A percentile compares a stretch with the other conserved stretches of the same genome.
Evolutionary conservation across 2,113 vertebrate genomes (phyloP).

Genomic region (Triplophysa tibetana): DNA sequence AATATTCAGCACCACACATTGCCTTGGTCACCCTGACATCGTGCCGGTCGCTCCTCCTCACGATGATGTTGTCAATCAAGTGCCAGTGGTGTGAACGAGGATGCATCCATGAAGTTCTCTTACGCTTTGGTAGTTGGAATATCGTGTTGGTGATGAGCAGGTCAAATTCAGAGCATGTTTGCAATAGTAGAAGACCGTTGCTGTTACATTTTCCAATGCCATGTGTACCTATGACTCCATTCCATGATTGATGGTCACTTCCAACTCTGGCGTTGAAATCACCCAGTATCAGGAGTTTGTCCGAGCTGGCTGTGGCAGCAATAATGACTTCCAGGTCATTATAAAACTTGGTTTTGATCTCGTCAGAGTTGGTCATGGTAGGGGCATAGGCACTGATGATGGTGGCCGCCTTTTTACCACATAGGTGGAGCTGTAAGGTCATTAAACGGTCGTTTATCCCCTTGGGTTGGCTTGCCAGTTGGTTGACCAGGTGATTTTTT

Average conservation of each 20-base stretch:
- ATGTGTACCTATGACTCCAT: slow-evolving; percentile 19
- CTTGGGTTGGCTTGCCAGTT: slow-evolving; percentile 4
- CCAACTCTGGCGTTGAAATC: slow-evolving; percentile 20
- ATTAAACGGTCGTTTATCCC: background rate
- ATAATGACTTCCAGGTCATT: background rate
- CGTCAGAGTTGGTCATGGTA: slow-evolving; percentile 13
- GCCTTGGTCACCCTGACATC: slow-evolving; percentile 39
- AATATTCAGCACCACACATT: slow-evolving; percentile 15
- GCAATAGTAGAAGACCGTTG: slow-evolving; percentile 17
- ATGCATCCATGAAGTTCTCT: slow-evolving; percentile 40
- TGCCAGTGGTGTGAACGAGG: slow-evolving; percentile 39
- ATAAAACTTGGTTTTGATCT: slow-evolving; percentile 18
- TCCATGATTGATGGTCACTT: background rate
- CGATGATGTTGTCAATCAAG: slow-evolving; percentile 47
- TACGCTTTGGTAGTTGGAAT: slow-evolving; percentile 18
- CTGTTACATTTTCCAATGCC: slow-evolving; percentile 24
- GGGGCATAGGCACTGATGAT: slow-evolving; percentile 27
- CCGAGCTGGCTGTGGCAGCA: background rate
- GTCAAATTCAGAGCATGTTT: slow-evolving; percentile 9
- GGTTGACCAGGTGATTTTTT: background rate
- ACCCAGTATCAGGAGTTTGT: slow-evolving; percentile 5
- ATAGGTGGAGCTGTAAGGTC: slow-evolving; percentile 10
- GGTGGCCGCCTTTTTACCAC: background rate
- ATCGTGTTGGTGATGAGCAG: slow-evolving; percentile 39
- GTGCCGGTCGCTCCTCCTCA: slow-evolving; percentile 24